Evolutionary conservation across 2,113 vertebrate species (phyloP).

Genomic region (Sylvia atricapilla): DNA sequence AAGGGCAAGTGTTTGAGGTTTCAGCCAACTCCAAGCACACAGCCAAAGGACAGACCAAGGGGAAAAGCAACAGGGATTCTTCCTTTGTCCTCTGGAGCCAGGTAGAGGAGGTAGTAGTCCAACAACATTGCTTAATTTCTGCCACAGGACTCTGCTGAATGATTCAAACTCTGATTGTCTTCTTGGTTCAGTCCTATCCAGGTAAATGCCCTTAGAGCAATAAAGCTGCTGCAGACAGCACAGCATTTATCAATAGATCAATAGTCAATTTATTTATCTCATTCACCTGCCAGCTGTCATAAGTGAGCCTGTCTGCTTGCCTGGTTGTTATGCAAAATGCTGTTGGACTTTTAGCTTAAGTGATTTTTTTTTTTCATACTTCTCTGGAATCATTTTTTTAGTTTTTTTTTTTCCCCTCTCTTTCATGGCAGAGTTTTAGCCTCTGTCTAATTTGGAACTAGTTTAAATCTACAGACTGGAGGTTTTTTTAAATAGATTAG

Average conservation of each 20-base stretch:
- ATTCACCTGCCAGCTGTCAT: slow-evolving; percentile 15
- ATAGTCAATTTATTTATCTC: slow-evolving; percentile 34
- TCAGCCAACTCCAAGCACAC: background rate
- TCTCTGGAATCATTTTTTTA: background rate
- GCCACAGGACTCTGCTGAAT: background rate
- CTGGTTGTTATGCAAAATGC: slow-evolving; percentile 19
- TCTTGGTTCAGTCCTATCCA: background rate
- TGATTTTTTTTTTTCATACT: slow-evolving; percentile 11
- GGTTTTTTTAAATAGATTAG: slow-evolving; percentile 42
- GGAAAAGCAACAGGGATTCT: background rate
- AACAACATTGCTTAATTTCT: background rate
- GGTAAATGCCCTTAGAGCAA: background rate
- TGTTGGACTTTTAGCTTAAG: slow-evolving; percentile 9
- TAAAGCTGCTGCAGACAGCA: background rate
- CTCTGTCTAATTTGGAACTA: slow-evolving; percentile 26
- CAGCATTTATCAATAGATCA: slow-evolving; percentile 29
- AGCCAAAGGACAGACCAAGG: background rate
- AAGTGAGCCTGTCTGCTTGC: background rate
- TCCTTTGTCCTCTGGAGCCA: background rate
- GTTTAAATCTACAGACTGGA: background rate
- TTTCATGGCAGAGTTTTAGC: background rate
- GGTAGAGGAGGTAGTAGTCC: background rate
- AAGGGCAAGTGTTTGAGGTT: background rate
- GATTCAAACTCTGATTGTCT: background rate
- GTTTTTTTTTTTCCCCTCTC: rapidly evolving